Percentiles rank a stretch among this genome's conserved stretches.
These are phyloP conservation scores for Nothura maculosa DNA, from an alignment of 2,797 vertebrate species.

Conservation along the genomic window DNA sequence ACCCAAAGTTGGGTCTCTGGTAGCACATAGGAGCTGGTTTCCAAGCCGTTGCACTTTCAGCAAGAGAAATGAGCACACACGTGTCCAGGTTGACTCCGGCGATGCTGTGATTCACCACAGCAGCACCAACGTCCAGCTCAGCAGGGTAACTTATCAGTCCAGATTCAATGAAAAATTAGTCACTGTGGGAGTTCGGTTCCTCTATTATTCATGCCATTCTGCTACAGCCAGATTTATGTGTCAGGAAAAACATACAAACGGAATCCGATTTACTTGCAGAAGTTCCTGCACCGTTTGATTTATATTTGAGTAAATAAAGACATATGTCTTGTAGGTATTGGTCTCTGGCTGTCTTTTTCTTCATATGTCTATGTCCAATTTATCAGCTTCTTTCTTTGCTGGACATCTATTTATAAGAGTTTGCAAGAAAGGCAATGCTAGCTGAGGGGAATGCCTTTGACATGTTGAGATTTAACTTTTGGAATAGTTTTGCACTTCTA, in stretches of 20 bases:
- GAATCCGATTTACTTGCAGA: slow-evolving; percentile 83
- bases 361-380: slow-evolving; percentile 64
- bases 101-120: background rate
- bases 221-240: slow-evolving; percentile 84
- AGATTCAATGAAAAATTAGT: slow-evolving; percentile 76
- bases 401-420: background rate
- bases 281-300: slow-evolving; percentile 82
- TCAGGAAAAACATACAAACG: slow-evolving; percentile 87
- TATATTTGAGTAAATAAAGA: slow-evolving; percentile 85
- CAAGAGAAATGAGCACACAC: background rate
- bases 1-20: background rate
- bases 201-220: slow-evolving; percentile 83
- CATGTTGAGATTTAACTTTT: background rate
- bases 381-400: slow-evolving; percentile 73
- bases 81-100: rapidly evolving
- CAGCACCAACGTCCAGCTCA: slow-evolving; percentile 43
- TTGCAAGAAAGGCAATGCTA: background rate
- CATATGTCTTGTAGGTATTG: slow-evolving; percentile 79
- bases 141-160: slow-evolving; percentile 76
- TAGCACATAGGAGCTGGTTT: background rate
- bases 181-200: slow-evolving; percentile 80
- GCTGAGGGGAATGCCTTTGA: background rate
- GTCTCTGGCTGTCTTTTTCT: slow-evolving; percentile 67
- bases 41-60: background rate
- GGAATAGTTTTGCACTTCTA: background rate